Evolutionary conservation across 2,113 vertebrate species (phyloP), one percentile per base, ranked within the genome.

Genomic region (Holacanthus passer): DNA sequence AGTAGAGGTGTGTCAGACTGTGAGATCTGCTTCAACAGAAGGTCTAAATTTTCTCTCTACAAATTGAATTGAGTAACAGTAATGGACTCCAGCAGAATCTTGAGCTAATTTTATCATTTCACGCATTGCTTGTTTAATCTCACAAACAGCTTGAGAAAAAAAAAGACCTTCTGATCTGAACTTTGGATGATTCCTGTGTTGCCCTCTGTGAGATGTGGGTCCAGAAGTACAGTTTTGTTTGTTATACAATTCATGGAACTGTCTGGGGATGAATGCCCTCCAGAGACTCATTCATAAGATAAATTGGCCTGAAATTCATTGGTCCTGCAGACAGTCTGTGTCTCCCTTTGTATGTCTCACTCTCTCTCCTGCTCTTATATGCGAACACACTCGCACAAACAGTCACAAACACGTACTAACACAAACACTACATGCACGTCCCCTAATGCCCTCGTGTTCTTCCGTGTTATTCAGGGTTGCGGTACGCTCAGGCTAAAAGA

Each of bases 291-390:
- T 91, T 90, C 79, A 89, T 48, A 84, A 85, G 59, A 89, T 65
- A 87, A 85, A 92, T 90, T 86, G 84, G 88, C 81, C 87, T 79
- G 73, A 86, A 90, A 92, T 89, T 55, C 81, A 88, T 87, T 84
- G 76, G 60, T 87, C 82, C 76, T 77, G 73, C 81, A 90, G 82
- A 87, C 88, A 80, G 66, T 82, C 74, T 91, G 64, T 68, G 68
- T 73, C 67, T 84, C 76, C 48, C n/a, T 69, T 69, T 77, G 47
- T 77, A 68, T 63, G 59, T 82, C 72, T 88, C 78, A 29, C 60
- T 50, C 55, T 73, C 60, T 45, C 17, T 52, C 22, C 24, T 55
- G 27, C 77, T 41, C 48, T 53, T 43, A 62, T 68, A 32, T 43
- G 32, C 62, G 73, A 66, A 66, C 35, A 68, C 56, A 59, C 50